Conservation (phyloP, 2,888 invertebrate species). For the Amorpha juglandis region DNA sequence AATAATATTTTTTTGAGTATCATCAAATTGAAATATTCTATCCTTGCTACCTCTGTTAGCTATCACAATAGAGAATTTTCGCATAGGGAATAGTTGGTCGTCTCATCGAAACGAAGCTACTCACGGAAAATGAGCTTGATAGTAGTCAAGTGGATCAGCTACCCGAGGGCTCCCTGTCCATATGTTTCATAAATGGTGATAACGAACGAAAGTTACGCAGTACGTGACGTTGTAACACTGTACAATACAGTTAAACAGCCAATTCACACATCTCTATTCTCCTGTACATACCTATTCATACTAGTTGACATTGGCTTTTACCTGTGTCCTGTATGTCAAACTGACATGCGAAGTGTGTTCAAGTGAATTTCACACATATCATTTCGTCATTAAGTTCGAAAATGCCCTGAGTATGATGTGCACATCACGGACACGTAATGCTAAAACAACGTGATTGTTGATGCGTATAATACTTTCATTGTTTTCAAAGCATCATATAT, state of each 20-base stretch:
- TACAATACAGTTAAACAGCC: constrained; percentile 7
- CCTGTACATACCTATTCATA: not conserved
- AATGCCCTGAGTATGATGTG: constrained; percentile 28
- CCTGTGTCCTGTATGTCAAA: not conserved
- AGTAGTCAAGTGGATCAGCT: no score
- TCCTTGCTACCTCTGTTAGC: no score
- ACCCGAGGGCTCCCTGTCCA: no score
- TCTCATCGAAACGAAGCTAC: no score
- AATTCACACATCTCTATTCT: constrained; percentile 15
- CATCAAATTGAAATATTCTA: no score
- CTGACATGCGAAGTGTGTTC: not conserved
- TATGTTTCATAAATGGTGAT: not conserved
- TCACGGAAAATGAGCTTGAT: no score
- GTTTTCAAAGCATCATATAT: constrained; percentile 60
- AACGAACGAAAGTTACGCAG: constrained; percentile 16
- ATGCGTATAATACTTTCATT: constrained; percentile 59
- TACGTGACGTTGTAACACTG: constrained; percentile 8
- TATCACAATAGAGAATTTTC: no score
- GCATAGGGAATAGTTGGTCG: no score
- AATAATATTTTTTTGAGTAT: no score
- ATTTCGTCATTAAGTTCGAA: not conserved
- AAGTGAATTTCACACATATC: not conserved
- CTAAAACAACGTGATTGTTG: constrained; percentile 68
- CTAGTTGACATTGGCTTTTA: constrained; percentile 17
- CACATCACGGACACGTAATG: constrained; percentile 44